Evolutionary conservation across 2,888 invertebrate species (phyloP).

Genomic region (Torymus auratus): DNA sequence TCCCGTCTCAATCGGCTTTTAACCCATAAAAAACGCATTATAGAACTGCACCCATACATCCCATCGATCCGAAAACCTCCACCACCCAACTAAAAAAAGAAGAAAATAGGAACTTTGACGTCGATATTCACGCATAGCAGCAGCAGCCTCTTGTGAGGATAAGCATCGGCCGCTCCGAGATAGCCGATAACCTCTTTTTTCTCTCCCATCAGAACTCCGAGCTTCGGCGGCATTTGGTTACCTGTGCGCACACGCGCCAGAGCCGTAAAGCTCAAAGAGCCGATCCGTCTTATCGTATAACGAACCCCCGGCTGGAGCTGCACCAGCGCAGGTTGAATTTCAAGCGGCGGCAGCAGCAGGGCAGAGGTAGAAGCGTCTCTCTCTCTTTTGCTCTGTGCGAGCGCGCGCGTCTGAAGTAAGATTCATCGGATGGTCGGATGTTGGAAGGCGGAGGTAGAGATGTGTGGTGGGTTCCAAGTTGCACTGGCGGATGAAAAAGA

Average conservation of each 20-base stretch:
- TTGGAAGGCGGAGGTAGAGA: too few species aligned
- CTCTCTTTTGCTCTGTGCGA: neutral
- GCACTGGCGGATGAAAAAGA: too few species aligned
- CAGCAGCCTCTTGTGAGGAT: neutral
- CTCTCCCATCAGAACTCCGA: neutral
- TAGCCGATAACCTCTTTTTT: conserved; percentile 39
- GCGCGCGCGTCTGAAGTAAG: too few species aligned
- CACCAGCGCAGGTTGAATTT: conserved; percentile 38
- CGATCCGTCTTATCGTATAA: conserved; percentile 48
- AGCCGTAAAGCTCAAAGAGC: conserved; percentile 25
- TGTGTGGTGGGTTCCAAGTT: too few species aligned
- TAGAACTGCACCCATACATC: too few species aligned
- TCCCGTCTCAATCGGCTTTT: too few species aligned
- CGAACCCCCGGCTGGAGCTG: conserved; percentile 21
- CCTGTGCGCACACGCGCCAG: neutral
- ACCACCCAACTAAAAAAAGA: too few species aligned
- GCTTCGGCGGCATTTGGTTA: conserved; percentile 40
- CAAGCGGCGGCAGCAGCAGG: conserved; percentile 4
- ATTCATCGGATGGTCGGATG: too few species aligned
- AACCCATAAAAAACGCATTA: too few species aligned
- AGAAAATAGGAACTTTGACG: too few species aligned
- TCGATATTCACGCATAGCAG: neutral
- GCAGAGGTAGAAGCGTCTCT: neutral
- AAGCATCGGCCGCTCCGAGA: neutral
- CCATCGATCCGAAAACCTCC: too few species aligned